Conservation (phyloP, 2,888 invertebrate species). For the Baronia brevicornis region DNA sequence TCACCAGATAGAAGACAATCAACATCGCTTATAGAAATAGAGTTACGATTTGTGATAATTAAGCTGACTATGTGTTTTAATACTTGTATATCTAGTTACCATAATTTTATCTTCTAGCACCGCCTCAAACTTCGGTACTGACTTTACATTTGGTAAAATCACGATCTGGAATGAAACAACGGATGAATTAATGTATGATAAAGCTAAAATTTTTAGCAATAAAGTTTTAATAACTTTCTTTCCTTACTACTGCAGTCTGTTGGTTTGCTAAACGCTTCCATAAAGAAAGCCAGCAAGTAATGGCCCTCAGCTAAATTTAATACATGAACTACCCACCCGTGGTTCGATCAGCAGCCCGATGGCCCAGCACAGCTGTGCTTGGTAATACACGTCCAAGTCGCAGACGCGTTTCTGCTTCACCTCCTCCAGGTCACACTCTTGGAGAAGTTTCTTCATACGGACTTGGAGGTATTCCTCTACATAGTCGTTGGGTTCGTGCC, state of each 20-base stretch:
- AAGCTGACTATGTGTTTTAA: background rate
- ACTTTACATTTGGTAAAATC: constrained; percentile 35
- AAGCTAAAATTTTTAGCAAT: background rate
- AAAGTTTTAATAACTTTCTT: no score
- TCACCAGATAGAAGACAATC: no score
- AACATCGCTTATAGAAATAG: no score
- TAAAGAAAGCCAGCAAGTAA: no score
- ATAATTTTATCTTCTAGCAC: constrained; percentile 57
- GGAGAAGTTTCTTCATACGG: constrained; percentile 30
- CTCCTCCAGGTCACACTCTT: constrained; percentile 38
- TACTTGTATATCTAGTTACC: constrained; percentile 29
- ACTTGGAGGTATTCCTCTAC: constrained; percentile 35
- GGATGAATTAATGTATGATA: background rate
- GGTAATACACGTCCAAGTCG: constrained; percentile 40
- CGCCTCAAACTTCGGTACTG: constrained; percentile 27
- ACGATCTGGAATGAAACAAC: constrained; percentile 38
- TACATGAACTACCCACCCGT: constrained; percentile 33
- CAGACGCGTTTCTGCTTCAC: constrained; percentile 32
- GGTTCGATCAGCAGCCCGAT: constrained; percentile 53
- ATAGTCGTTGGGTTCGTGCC: constrained; percentile 34
- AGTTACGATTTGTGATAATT: no score
- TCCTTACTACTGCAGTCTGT: no score
- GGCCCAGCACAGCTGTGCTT: constrained; percentile 63
- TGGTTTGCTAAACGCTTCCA: no score
- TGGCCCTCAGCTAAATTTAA: no score